Evolutionary conservation across 2,797 vertebrate genomes (phyloP).

Genomic region (Pangasius krempfi): DNA sequence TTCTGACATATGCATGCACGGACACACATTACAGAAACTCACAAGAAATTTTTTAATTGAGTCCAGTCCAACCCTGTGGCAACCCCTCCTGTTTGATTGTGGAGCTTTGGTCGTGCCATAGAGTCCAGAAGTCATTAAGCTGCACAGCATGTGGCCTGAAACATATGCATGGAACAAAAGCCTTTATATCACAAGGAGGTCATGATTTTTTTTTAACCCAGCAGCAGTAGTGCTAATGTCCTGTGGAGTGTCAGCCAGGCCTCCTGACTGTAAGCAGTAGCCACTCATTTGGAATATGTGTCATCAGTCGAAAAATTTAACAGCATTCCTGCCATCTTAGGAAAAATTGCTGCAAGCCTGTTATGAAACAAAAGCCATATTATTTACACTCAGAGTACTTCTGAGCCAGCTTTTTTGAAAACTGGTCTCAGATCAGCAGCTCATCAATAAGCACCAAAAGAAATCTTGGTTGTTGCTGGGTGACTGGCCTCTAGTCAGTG

Average conservation of each 20-base stretch:
- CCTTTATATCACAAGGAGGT: conserved; percentile 52
- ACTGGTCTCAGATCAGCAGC: conserved; percentile 23
- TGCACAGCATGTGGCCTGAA: conserved; percentile 59
- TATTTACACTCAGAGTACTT: not conserved
- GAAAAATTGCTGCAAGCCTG: conserved; percentile 23
- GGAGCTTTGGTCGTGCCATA: conserved; percentile 39
- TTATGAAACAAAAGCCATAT: conserved; percentile 17
- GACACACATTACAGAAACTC: conserved; percentile 20
- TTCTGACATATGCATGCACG: conserved; percentile 33
- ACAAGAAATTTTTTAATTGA: conserved; percentile 25
- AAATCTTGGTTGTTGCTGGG: not conserved
- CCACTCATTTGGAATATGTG: conserved; percentile 51
- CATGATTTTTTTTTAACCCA: conserved; percentile 11
- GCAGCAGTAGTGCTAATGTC: conserved; percentile 34
- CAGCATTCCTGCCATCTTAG: conserved; percentile 57
- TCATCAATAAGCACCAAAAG: not conserved
- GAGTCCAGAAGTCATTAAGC: conserved; percentile 54
- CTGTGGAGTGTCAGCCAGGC: conserved; percentile 25
- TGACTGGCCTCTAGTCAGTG: conserved; percentile 21
- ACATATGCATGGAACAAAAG: conserved; percentile 52
- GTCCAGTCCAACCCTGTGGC: conserved; percentile 26
- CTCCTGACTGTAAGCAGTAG: conserved; percentile 54
- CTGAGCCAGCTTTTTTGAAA: conserved; percentile 8
- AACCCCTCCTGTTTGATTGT: conserved; percentile 50
- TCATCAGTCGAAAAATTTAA: conserved; percentile 61